These are phyloP conservation scores for Drosophila varians DNA, from an alignment of 1,140 invertebrate genomes.

Conservation along the genomic window DNA sequence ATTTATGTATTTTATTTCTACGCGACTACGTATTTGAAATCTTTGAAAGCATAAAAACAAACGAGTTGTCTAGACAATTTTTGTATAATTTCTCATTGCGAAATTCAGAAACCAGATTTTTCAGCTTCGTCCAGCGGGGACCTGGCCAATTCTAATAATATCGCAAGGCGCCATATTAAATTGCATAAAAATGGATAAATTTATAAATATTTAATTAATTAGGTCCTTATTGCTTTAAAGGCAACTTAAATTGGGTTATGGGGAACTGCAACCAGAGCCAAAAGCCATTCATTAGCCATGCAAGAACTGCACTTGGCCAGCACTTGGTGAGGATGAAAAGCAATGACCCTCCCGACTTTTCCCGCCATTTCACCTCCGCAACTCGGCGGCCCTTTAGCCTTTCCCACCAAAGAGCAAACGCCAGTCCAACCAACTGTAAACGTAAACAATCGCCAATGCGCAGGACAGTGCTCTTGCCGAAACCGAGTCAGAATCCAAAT, in stretches of 20 bases:
- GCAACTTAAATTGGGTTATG: background rate
- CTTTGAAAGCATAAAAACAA: background rate
- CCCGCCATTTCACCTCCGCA: background rate
- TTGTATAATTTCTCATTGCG: background rate
- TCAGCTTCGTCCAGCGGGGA: background rate
- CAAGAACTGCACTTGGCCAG: conserved; percentile 40
- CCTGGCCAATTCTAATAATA: conserved; percentile 4
- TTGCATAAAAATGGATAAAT: too few relatives aligned
- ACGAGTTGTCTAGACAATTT: conserved; percentile 10
- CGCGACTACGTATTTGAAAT: conserved; percentile 11
- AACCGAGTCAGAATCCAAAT: background rate
- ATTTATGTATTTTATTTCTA: conserved; percentile 14
- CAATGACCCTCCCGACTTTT: conserved; percentile 21
- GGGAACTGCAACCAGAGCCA: conserved; percentile 3
- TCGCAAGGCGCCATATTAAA: background rate
- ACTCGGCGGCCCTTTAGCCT: background rate
- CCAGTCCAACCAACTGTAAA: conserved; percentile 63
- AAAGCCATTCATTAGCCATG: conserved; percentile 39
- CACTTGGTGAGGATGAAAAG: conserved; percentile 43
- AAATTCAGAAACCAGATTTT: conserved; percentile 23
- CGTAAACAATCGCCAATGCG: conserved; percentile 72
- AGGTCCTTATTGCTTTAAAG: background rate
- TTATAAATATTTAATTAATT: background rate
- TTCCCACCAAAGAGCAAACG: conserved; percentile 24
- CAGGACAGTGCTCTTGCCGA: conserved; percentile 38